Evolutionary conservation across 2,888 invertebrate species (phyloP), one percentile per base, ranked within the genome.

Genomic region (Lasioglossum vierecki): DNA sequence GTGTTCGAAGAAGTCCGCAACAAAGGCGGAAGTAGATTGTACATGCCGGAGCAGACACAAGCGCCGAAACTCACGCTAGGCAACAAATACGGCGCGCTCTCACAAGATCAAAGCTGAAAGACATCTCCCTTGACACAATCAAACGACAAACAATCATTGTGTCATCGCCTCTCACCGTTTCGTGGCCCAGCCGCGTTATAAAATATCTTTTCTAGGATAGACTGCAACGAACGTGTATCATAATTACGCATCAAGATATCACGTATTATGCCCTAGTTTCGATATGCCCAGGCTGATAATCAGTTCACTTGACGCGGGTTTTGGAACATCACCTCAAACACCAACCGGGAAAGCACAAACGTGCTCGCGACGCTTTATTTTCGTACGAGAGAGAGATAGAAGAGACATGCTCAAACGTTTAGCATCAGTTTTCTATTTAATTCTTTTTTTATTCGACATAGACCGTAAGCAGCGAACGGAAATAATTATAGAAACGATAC

Each of bases 41-140:
- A 95, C 87, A 92, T 95, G 77, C 95, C 95, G 84, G 95, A 95
- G 77, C 95, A 95, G 82, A 90, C 94, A 68, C 95, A 96, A 92
- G 96, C 96, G 75, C 96, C 96, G 68, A 96, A 96, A 87, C 94
- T 97, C 68, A 95, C 96, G 39, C 95, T 97, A 92, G 97, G 96
- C 89, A 97, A 97, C 95, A 97, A 97, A 93, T 97, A 96, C 92
- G 96, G 96, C 91, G 96, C 96, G 85, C 95, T 97, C 26, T 96
- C 96, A 89, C 96, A 96, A 91, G 96, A 96, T 93, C 95, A 95
- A 91, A 95, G 95, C 95, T 95, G 95, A 95, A 95, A 95, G 68
- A 85, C 88, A 83, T 89, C 92, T 88, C 83, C 84, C 71, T 72
- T 83, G 90, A 87, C 89, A 78, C 72, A 81, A 90, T 91, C 91